Evolutionary conservation across 2,888 invertebrate genomes (phyloP).

Genomic region (Temnothorax unifasciatus): DNA sequence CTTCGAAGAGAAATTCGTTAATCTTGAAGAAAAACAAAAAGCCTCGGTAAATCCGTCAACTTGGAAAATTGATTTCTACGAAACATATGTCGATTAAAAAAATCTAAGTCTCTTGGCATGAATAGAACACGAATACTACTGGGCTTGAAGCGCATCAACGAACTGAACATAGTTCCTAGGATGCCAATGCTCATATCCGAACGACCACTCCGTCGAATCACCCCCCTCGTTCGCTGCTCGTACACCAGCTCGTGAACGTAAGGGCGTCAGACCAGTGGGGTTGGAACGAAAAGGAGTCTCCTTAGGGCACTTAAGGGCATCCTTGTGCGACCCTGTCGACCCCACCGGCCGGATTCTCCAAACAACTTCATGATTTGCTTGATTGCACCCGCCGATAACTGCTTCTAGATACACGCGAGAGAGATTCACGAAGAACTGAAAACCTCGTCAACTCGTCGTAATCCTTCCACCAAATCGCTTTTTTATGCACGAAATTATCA

Average conservation of each 20-base stretch:
- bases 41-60: background rate
- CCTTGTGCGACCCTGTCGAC: constrained; percentile 75
- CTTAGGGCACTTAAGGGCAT: constrained; percentile 84
- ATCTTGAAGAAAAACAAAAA: background rate
- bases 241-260: constrained; percentile 78
- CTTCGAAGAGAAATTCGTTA: background rate
- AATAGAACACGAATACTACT: constrained; percentile 12
- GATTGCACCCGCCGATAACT: constrained; percentile 80
- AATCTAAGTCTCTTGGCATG: background rate
- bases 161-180: constrained; percentile 68
- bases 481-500: constrained; percentile 16
- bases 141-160: constrained; percentile 52
- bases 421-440: constrained; percentile 67
- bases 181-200: constrained; percentile 73
- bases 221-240: constrained; percentile 77
- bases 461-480: constrained; percentile 29
- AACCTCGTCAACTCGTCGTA: constrained; percentile 64
- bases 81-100: background rate
- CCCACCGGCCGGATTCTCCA: constrained; percentile 76
- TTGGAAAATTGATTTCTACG: background rate
- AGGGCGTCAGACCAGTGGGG: constrained; percentile 80
- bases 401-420: constrained; percentile 70
- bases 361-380: constrained; percentile 84
- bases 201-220: constrained; percentile 72
- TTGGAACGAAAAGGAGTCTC: constrained; percentile 82